Conservation (phyloP, 2,113 vertebrate genomes). For the Argyrosomus japonicus region DNA sequence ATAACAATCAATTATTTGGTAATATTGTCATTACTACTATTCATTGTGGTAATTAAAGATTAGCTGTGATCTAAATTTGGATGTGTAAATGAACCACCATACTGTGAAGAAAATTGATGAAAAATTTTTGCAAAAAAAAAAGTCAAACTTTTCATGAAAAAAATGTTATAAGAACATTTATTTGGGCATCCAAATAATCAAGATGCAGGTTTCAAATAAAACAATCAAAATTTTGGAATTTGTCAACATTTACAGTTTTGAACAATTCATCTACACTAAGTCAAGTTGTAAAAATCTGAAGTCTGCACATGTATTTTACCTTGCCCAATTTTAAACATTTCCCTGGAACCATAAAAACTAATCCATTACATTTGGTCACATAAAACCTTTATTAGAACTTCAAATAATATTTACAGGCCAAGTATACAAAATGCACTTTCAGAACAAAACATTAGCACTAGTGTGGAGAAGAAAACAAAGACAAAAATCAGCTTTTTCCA, state of each 20-base stretch:
- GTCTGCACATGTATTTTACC: background rate
- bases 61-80: background rate
- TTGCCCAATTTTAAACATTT: background rate
- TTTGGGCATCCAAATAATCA: background rate
- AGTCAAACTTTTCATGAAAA: too few relatives aligned
- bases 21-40: background rate
- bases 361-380: slow-evolving; percentile 44
- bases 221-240: background rate
- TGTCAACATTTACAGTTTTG: background rate
- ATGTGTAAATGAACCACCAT: too few relatives aligned
- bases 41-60: too few relatives aligned
- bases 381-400: slow-evolving; percentile 81
- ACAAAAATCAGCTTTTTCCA: background rate
- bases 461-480: background rate
- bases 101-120: too few relatives aligned
- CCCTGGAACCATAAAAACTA: background rate
- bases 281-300: background rate
- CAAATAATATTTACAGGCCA: slow-evolving; percentile 74
- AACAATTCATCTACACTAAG: too few relatives aligned
- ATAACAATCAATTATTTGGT: background rate
- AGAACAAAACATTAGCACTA: slow-evolving; percentile 51
- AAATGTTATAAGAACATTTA: background rate
- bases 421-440: slow-evolving; percentile 64
- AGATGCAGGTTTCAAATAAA: background rate
- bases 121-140: too few relatives aligned